Percentiles rank a stretch among this genome's conserved stretches.
These are phyloP conservation scores for Parnassius apollo DNA, from an alignment of 2,888 invertebrate genomes.

Conservation along the genomic window DNA sequence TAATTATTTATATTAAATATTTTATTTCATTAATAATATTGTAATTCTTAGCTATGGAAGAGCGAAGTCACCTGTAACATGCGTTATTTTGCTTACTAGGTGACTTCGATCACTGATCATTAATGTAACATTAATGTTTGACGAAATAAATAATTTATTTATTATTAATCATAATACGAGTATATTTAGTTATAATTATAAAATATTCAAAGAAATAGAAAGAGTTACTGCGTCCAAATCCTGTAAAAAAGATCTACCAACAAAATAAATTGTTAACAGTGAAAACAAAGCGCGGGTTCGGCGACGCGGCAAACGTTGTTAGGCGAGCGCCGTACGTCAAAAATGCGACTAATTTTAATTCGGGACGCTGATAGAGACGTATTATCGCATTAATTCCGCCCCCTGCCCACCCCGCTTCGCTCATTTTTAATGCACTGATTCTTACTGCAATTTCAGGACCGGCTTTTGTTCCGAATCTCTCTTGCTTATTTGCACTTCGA, in stretches of 20 bases:
- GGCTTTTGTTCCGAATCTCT: conserved; percentile 8
- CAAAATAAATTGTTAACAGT: not conserved
- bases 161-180: too few species aligned
- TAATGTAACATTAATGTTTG: too few species aligned
- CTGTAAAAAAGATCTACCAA: not conserved
- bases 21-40: too few species aligned
- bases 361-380: conserved; percentile 42
- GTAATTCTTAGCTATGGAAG: too few species aligned
- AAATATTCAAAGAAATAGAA: too few species aligned
- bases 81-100: too few species aligned
- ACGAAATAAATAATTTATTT: too few species aligned
- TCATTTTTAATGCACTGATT: conserved; percentile 22
- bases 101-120: too few species aligned
- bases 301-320: conserved; percentile 52
- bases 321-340: conserved; percentile 51
- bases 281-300: conserved; percentile 30
- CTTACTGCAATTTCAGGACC: conserved; percentile 5
- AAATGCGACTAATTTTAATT: conserved; percentile 69
- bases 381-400: conserved; percentile 57
- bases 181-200: too few species aligned
- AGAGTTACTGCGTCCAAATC: too few species aligned
- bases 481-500: conserved; percentile 5
- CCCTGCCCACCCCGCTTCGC: conserved; percentile 34
- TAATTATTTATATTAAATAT: too few species aligned
- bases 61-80: too few species aligned